A percentile compares a stretch with the other conserved stretches of the same genome.
Conservation (phyloP, 2,888 invertebrate species). For the Sarcophaga variegata region DNA sequence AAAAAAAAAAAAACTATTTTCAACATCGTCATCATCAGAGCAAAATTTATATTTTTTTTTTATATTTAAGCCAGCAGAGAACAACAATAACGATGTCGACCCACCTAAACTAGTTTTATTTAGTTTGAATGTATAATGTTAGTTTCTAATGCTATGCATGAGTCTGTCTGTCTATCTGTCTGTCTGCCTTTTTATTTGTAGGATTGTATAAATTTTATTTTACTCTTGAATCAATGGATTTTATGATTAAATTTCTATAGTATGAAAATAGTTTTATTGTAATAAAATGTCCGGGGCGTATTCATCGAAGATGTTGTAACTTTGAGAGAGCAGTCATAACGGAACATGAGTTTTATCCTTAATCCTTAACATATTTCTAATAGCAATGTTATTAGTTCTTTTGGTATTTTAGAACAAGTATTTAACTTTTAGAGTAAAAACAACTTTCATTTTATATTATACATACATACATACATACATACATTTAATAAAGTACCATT, state of each 20-base stretch:
- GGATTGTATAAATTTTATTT: conserved; percentile 28
- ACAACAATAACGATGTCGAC: conserved; percentile 70
- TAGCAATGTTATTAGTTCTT: background rate
- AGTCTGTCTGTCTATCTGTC: conserved; percentile 15
- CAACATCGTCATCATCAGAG: conserved; percentile 73
- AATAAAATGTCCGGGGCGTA: conserved; percentile 57
- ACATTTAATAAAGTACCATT: too few relatives aligned
- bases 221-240: background rate
- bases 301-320: conserved; percentile 68
- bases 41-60: conserved; percentile 65
- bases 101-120: conserved; percentile 79
- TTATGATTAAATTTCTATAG: background rate
- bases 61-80: conserved; percentile 72
- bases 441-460: too few relatives aligned
- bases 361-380: background rate
- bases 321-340: background rate
- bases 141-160: background rate
- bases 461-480: too few relatives aligned
- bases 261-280: conserved; percentile 2
- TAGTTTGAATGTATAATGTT: conserved; percentile 42
- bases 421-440: too few relatives aligned
- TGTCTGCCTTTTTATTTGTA: conserved; percentile 17
- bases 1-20: conserved; percentile 54
- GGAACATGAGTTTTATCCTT: background rate
- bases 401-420: too few relatives aligned